Evolutionary conservation across 2,113 vertebrate genomes (phyloP), one percentile per base, ranked within the genome.

Genomic region (Cervus canadensis): DNA sequence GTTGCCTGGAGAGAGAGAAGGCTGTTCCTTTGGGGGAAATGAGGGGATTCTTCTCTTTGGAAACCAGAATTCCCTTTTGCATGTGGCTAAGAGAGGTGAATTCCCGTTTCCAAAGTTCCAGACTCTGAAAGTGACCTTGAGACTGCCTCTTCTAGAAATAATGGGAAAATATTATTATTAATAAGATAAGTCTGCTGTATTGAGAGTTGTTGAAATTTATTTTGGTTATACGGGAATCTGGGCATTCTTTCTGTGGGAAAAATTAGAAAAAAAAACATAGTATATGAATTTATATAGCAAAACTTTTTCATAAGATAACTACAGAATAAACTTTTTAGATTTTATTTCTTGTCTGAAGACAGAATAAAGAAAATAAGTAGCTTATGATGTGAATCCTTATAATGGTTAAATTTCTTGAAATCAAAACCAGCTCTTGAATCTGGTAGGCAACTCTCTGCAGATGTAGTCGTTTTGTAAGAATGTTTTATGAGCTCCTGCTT

Each of bases 401-500:
- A n/a, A 67, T 85, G 7, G 84, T 96, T 86, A 83, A 78, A 54
- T 92, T 94, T 93, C 43, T 92, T 97, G 43, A 26, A 64, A 59
- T 94, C 40, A 62, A 50, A 89, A 7, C 25, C 4, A 21, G n/a
- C 36, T 95, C 33, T 86, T 79, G 81, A 93, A 40, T 83, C 40
- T 64, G 7, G 50, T 9, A 45, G 59, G n/a, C 54, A 60, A 8
- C 28, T 90, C 28, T 91, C 17, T 2, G 7, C 19, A 67, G 25
- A 94, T 25, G 25, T 11, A 87, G 19, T 28, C 4, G 36, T 87
- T 95, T 93, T 60, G 23, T 74, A 95, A 40, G 36, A 89, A 15
- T 21, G 3, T 79, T 95, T 97, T 88, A 91, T 79, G 62, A 86
- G 50, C n/a, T 91, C n/a, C 56, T 26, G n/a, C n/a, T 95, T 94